Percentiles rank a stretch among this genome's conserved stretches.
phyloP scores from a whole-genome alignment of 2,113 vertebrate genomes.

The Platysternon megacephalum region DNA sequence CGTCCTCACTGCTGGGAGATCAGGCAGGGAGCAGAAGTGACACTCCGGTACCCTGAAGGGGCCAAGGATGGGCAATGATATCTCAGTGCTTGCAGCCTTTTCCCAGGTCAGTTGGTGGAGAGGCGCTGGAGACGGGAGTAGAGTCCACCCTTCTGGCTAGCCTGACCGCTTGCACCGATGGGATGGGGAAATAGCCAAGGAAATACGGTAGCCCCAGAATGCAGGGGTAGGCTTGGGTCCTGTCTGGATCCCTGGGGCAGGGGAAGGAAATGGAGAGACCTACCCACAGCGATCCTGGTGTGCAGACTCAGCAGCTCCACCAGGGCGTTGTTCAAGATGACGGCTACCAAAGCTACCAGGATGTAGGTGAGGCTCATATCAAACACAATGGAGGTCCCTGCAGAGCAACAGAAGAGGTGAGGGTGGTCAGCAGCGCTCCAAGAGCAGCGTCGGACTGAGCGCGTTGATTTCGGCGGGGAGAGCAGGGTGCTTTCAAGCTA shows the following conservation, averaged over 20 bases:
- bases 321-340: conserved; percentile 94
- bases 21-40: rapidly evolving
- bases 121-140: neutral
- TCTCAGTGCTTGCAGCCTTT: neutral
- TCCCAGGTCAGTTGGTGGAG: neutral
- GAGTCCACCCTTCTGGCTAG: neutral
- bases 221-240: neutral
- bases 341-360: conserved; percentile 90
- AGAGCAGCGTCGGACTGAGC: rapidly evolving
- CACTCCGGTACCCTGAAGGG: rapidly evolving
- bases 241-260: neutral
- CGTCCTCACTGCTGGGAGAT: rapidly evolving
- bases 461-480: neutral
- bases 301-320: conserved; percentile 95
- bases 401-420: neutral
- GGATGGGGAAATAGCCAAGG: neutral
- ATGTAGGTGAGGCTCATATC: conserved; percentile 99
- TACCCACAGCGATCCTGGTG: conserved; percentile 93
- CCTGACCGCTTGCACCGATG: neutral
- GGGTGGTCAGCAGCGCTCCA: neutral
- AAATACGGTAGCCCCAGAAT: neutral
- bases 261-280: neutral
- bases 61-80: neutral
- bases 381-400: conserved; percentile 96
- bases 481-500: neutral